A percentile compares a stretch with the other conserved stretches of the same genome.
Evolutionary conservation across 2,797 vertebrate species (phyloP).

Genomic region (Serranus cabrilla): DNA sequence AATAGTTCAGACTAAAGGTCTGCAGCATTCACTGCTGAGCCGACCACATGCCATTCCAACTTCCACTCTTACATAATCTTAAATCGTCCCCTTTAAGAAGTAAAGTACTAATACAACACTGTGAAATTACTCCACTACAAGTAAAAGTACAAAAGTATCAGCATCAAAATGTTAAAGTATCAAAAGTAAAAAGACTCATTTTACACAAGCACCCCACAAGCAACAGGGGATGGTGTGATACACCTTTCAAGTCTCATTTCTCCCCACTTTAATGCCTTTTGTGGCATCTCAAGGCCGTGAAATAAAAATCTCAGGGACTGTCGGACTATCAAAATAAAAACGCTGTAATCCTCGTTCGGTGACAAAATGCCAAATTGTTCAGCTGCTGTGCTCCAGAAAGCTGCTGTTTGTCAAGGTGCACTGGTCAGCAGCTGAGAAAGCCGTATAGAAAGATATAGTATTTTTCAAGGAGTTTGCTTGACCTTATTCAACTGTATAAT

Average conservation of each 20-base stretch:
- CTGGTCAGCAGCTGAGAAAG: not conserved
- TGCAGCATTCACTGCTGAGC: slow-evolving; percentile 1
- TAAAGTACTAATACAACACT: no score
- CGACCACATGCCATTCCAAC: slow-evolving; percentile 14
- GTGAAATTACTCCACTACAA: no score
- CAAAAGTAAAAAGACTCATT: no score
- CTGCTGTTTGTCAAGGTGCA: not conserved
- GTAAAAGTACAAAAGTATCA: no score
- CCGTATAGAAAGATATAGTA: not conserved
- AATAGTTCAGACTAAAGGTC: slow-evolving; percentile 13
- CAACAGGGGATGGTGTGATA: not conserved
- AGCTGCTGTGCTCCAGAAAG: not conserved
- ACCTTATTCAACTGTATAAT: slow-evolving; percentile 1
- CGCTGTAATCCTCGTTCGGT: not conserved
- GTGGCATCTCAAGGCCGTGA: not conserved
- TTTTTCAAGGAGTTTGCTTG: not conserved
- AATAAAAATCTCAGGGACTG: not conserved
- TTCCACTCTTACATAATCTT: slow-evolving; percentile 47
- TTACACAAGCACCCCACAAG: not conserved
- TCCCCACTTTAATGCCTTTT: not conserved
- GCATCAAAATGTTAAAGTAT: no score
- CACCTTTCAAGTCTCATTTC: not conserved
- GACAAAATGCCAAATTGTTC: not conserved
- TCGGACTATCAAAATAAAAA: not conserved
- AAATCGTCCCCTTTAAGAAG: slow-evolving; percentile 34